Evolutionary conservation across 2,113 vertebrate species (phyloP).

Genomic region (Cheilinus undulatus): DNA sequence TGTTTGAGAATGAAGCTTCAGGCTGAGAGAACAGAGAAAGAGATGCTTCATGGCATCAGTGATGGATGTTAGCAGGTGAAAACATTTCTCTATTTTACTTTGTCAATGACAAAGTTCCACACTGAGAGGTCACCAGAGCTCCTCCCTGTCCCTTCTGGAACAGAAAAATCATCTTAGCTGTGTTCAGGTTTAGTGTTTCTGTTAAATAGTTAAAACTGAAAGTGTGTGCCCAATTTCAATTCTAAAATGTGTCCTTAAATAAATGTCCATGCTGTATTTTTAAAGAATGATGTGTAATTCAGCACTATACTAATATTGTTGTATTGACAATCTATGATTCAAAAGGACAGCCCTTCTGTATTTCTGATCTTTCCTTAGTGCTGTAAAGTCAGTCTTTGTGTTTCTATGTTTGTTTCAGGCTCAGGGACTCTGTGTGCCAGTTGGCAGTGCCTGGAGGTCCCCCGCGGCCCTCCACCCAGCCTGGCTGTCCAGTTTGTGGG

Average conservation of each 20-base stretch:
- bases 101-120: constrained; percentile 23
- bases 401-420: constrained; percentile 60
- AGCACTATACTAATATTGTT: no score
- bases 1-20: constrained; percentile 3
- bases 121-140: constrained; percentile 22
- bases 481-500: constrained; percentile 95
- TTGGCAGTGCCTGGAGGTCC: constrained; percentile 90
- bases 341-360: background rate
- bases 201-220: no score
- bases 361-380: background rate
- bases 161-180: background rate
- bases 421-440: constrained; percentile 91
- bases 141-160: background rate
- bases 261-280: no score
- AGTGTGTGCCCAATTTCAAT: no score
- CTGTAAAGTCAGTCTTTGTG: background rate
- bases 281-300: no score
- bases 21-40: background rate
- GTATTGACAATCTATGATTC: background rate
- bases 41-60: background rate
- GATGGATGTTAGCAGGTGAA: constrained; percentile 26
- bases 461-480: constrained; percentile 87
- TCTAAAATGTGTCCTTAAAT: no score
- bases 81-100: constrained; percentile 40
- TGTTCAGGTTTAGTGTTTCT: no score